phyloP scores from a whole-genome alignment of 92 coral and sea anemone species.

The Phenganax stokvisi region DNA sequence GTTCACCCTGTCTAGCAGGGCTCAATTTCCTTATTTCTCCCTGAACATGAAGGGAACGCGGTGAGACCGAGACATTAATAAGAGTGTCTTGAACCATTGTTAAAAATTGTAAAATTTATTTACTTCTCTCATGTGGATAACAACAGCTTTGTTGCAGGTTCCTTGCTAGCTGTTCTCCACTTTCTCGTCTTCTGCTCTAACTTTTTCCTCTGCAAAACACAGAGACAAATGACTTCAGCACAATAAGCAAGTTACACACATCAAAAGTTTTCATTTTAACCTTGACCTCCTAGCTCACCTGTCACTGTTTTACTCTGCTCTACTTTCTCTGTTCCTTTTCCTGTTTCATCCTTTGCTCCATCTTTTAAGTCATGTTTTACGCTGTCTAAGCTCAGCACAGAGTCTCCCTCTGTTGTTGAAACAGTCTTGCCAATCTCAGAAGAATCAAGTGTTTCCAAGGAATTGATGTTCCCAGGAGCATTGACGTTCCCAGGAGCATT shows the following conservation, averaged over 20 bases:
- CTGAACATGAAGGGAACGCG: too few relatives aligned
- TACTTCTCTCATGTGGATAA: not conserved
- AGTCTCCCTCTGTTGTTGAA: not conserved
- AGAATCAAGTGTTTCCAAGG: not conserved
- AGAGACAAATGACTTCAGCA: not conserved
- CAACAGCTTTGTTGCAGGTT: not conserved
- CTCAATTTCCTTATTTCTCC: too few relatives aligned
- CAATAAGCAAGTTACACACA: not conserved
- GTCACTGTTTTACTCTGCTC: not conserved
- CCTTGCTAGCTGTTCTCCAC: not conserved
- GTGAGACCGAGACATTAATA: not conserved
- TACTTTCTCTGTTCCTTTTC: not conserved
- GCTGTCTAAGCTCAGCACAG: not conserved
- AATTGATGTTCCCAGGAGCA: not conserved
- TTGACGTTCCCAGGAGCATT: too few relatives aligned
- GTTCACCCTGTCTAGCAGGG: too few relatives aligned
- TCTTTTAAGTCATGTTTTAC: not conserved
- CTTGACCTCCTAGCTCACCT: conserved; percentile 1
- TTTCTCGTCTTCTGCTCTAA: not conserved
- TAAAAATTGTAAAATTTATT: not conserved
- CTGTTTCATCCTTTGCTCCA: not conserved
- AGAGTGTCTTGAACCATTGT: not conserved
- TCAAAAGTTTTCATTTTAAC: not conserved
- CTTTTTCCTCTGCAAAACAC: not conserved
- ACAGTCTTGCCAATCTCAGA: not conserved